Evolutionary conservation across 35 echinoderm and acorn worm genomes (phyloP), one percentile per base, ranked within the genome.

Genomic region (Diadema setosum): DNA sequence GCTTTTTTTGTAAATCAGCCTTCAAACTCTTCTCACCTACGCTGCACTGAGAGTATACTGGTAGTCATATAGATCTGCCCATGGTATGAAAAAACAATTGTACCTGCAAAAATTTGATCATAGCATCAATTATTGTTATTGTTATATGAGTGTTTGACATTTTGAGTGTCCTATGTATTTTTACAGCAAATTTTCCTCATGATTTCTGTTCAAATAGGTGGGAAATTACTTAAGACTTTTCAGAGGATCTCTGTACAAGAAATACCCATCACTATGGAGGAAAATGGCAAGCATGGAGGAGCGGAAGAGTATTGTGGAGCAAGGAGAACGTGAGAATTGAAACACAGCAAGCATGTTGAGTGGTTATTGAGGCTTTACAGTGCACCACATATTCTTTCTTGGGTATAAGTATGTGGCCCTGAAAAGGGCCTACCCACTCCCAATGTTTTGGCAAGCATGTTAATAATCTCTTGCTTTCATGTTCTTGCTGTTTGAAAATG

Each of bases 221-320:
- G 95, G 95, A 49, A 90, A 94, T 64, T 98, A 94, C 75, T 59
- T 98, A 46, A 91, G 95, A 46, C 94, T 98, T 83, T 98, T 98
- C 85, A 74, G 95, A 58, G 95, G 95, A 18, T 98, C 92, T 12
- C 74, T 98, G 16, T 98, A 98, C 88, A 94, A 90, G 52, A 98
- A 98, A 34, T 98, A 98, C 23, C 95, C 95, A 36, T 98, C 95
- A 85, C 85, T 98, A 80, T 98, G 95, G 95, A 82, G 95, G 58
- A 76, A 90, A 49, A 82, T 94, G 81, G 95, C 95, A 57, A 90
- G 81, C 14, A 82, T 98, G 58, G 92, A 97, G 34, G 95, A 98
- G 70, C 31, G 95, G 23, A 91, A 91, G 48, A 84, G 82, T 37
- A 98, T 98, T 67, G 95, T 98, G 2, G 84, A 84, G 25, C 65